Conservation (phyloP, 2,113 vertebrate genomes). For the Formicarius rufipectus region DNA sequence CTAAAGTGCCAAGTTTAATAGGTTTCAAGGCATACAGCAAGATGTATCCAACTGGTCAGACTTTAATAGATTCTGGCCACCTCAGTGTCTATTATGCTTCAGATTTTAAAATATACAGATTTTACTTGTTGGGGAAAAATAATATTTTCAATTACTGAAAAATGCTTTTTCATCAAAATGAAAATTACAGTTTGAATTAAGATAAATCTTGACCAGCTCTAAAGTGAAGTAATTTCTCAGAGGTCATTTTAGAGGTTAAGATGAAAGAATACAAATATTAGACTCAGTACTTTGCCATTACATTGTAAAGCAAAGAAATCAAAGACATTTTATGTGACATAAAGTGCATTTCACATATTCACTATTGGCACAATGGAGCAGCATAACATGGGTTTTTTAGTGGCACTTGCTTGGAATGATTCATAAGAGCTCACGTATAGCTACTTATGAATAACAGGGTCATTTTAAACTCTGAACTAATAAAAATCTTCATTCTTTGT, state of each 20-base stretch:
- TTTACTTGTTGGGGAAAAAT: neutral
- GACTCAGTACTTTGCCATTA: neutral
- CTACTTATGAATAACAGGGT: neutral
- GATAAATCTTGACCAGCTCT: neutral
- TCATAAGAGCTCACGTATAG: neutral
- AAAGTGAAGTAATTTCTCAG: neutral
- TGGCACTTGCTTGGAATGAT: neutral
- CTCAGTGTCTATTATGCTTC: neutral
- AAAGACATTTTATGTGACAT: neutral
- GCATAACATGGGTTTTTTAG: neutral
- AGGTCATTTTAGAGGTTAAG: neutral
- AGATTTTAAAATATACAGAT: neutral
- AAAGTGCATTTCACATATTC: neutral
- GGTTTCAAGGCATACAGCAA: neutral
- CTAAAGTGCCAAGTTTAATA: slow-evolving; percentile 26
- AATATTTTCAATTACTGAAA: neutral
- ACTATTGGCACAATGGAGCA: neutral
- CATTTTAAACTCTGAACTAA: neutral
- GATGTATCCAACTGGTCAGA: neutral
- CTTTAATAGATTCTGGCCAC: neutral
- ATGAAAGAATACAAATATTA: neutral
- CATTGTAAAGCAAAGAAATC: neutral
- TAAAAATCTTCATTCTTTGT: neutral
- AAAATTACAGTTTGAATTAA: neutral
- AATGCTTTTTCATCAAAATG: neutral